Evolutionary conservation across 2,888 invertebrate species (phyloP).

Genomic region (Acanthoscelides obtectus): DNA sequence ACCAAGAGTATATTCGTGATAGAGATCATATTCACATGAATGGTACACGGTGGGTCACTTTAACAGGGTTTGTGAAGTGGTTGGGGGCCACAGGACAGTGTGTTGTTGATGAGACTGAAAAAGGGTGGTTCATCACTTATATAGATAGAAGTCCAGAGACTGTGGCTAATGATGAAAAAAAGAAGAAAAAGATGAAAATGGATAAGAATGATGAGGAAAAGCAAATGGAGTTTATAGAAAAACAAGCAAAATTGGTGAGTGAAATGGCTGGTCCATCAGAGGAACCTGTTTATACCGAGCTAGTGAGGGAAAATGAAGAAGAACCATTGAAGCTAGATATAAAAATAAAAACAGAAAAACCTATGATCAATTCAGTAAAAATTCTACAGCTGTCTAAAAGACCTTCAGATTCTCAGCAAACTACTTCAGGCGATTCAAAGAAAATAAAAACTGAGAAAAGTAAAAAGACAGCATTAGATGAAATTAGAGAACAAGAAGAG

Average conservation of each 20-base stretch:
- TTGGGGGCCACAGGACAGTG: constrained; percentile 87
- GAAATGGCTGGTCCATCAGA: constrained; percentile 33
- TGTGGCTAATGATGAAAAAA: constrained; percentile 73
- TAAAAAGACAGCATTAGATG: constrained; percentile 63
- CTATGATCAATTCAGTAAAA: constrained; percentile 23
- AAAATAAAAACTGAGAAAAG: constrained; percentile 28
- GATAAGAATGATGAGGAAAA: constrained; percentile 94
- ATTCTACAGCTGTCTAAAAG: too few species aligned
- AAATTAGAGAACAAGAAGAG: constrained; percentile 77
- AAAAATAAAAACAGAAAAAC: constrained; percentile 42
- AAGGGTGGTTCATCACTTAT: constrained; percentile 82
- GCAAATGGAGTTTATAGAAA: constrained; percentile 79
- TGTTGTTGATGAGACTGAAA: constrained; percentile 92
- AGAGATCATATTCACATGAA: constrained; percentile 98
- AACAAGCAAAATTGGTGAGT: constrained; percentile 70
- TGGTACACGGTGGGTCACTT: constrained; percentile 92
- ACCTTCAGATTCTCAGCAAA: constrained; percentile 48
- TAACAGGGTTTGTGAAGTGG: constrained; percentile 95
- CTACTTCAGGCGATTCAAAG: constrained; percentile 25
- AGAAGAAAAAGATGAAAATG: constrained; percentile 84
- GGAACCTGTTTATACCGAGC: constrained; percentile 59
- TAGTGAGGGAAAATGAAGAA: constrained; percentile 64
- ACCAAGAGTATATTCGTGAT: constrained; percentile 95
- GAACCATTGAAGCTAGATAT: constrained; percentile 57
- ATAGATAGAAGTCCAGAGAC: constrained; percentile 90